phyloP scores from a whole-genome alignment of 1,140 invertebrate species.

The Temnothorax longispinosus region DNA sequence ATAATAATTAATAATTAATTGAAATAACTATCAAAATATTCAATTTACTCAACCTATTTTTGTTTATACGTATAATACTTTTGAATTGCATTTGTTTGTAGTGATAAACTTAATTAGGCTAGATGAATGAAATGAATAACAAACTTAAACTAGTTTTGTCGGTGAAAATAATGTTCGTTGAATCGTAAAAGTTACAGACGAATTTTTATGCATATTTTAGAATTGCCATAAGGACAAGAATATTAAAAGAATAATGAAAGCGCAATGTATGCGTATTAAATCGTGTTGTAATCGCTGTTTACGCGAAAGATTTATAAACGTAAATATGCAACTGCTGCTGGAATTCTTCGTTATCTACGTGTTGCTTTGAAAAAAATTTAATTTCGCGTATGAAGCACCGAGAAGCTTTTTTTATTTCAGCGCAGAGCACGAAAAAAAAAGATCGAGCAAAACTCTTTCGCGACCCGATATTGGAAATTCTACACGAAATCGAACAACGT shows the following conservation, averaged over 20 bases:
- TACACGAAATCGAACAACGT: slow-evolving; percentile 7
- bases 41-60: neutral
- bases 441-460: slow-evolving; percentile 23
- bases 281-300: slow-evolving; percentile 18
- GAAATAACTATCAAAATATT: neutral
- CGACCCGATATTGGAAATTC: slow-evolving; percentile 36
- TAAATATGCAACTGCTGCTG: slow-evolving; percentile 1
- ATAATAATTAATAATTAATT: neutral
- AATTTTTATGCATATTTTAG: slow-evolving; percentile 13
- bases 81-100: neutral
- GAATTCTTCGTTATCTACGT: slow-evolving; percentile 34
- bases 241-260: neutral
- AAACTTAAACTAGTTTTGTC: neutral
- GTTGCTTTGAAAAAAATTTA: slow-evolving; percentile 40
- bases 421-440: neutral
- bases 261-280: slow-evolving; percentile 13
- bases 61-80: neutral
- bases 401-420: slow-evolving; percentile 9
- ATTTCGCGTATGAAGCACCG: slow-evolving; percentile 16
- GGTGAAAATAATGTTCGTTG: neutral
- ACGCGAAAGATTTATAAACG: slow-evolving; percentile 25
- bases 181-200: neutral
- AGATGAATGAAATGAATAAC: neutral
- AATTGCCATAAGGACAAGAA: slow-evolving; percentile 24
- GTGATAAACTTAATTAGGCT: neutral